Evolutionary conservation across 2,888 invertebrate species (phyloP), one percentile per base, ranked within the genome.

Genomic region (Agonopterix subpropinquella): DNA sequence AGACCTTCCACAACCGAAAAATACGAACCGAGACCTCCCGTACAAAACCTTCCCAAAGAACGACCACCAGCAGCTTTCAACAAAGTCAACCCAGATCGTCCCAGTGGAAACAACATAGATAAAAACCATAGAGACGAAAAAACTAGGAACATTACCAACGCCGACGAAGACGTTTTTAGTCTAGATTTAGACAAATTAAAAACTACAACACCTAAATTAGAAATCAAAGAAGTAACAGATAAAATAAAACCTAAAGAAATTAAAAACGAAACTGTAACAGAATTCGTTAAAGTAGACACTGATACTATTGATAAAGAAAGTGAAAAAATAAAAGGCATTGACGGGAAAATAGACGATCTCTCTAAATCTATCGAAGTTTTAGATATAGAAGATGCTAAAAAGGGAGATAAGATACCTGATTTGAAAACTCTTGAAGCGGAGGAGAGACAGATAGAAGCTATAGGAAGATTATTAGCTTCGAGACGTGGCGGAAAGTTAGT

Each of bases 361-460:
- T 70, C 81, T 0, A 72, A 71, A 51, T 80, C 85, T 0, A 77
- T 89, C 2, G 89, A 89, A 77, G 79, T 89, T 1, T 63, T 85
- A 11, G 80, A 88, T 41, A 70, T 89, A 43, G 86, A 88, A 61
- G 88, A 88, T 44, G 68, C 72, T 0, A 80, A 78, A 49, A 64
- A 60, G 56, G 71, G 70, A 0, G 83, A 85, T 1, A 88, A 81
- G 53, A 48, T 67, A 47, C 59, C 81, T 0, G 75, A 86, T 57
- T 57, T 80, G 1, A 89, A 80, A 64, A 80, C 80, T 43, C 65
- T 89, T 44, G 82, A 88, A 61, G 88, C 89, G 0, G 89, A 89
- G 65, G 89, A 89, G 47, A 76, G 72, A 47, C 89, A 89, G 57
- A 89, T 89, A 41, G 89, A 89, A 64, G 89, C 82, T 28, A 86